These are phyloP conservation scores for Hetaerina americana DNA, from an alignment of 1,140 invertebrate species.

Conservation along the genomic window DNA sequence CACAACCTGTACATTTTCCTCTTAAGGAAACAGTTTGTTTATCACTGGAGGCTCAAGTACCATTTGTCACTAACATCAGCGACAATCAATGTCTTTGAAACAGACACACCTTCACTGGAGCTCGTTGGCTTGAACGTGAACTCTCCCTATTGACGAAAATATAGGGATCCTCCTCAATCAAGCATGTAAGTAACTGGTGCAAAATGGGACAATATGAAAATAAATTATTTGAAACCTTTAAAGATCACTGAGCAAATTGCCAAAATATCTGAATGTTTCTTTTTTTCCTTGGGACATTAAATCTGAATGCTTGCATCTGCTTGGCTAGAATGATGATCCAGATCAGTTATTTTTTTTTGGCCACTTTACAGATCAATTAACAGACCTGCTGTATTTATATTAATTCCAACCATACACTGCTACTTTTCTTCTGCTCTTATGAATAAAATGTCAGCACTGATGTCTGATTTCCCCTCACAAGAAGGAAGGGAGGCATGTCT, in stretches of 20 bases:
- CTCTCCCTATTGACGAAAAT: not conserved
- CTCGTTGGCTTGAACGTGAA: not conserved
- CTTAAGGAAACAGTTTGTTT: not conserved
- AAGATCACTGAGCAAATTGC: not conserved
- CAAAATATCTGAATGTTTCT: not conserved
- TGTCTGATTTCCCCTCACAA: constrained; percentile 89
- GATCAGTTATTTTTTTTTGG: not conserved
- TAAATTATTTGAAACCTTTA: not conserved
- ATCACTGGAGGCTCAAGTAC: not conserved
- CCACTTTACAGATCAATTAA: not conserved
- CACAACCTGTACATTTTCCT: not conserved
- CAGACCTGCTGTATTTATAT: too few relatives aligned
- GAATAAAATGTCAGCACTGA: constrained; percentile 96
- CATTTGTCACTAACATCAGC: not conserved
- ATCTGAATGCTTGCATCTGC: not conserved
- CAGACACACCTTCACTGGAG: not conserved
- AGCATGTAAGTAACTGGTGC: not conserved
- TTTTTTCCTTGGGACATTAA: not conserved
- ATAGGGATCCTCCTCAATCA: not conserved
- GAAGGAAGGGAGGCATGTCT: constrained; percentile 78
- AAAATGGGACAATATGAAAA: not conserved
- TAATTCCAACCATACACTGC: too few relatives aligned
- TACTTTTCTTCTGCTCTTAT: too few relatives aligned
- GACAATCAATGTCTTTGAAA: not conserved
- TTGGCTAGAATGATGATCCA: not conserved